Evolutionary conservation across 1,140 invertebrate genomes (phyloP), one percentile per base, ranked within the genome.

Genomic region (Copidosoma floridanum): DNA sequence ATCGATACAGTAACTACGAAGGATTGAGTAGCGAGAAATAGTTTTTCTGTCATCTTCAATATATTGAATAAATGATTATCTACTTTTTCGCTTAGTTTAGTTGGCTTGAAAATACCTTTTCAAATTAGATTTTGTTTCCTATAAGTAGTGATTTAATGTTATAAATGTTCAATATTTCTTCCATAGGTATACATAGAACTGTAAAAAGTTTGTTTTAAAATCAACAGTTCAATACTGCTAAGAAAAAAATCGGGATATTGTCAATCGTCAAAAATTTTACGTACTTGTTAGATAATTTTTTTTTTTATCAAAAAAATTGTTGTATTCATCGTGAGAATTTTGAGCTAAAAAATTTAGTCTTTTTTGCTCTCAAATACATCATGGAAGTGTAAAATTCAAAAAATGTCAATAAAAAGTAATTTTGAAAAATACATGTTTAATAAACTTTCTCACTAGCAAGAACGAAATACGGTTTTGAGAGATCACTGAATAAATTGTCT

Each of bases 191-290:
- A 12, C 6, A 12, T 32, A 32, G 6, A 32, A 12, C 29, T n/a
- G n/a, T n/a, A n/a, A n/a, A 32, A 8, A 32, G 12, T 32, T 32
- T 32, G 6, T 32, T 32, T 32, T 32, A 32, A 6, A 32, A 12
- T 32, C 29, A 32, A 32, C 6, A 32, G 12, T 8, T 32, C 29
- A 8, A 32, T 12, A 12, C 12, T 32, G 29, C 6, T 26, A 35
- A 55, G n/a, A 35, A 48, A 26, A 65, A 65, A 21, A 11, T 57
- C 23, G 59, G 20, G 48, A 63, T 61, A 55, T 61, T 54, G 40
- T 63, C 56, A 56, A 58, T 59, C 44, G 60, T 61, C 65, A 38
- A 61, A 61, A 62, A 58, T 52, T 65, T 53, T 71, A 57, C 52
- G 47, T 55, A 35, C 23, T n/a, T 43, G 8, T 43, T 43, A 21